Conservation (phyloP, 2,888 invertebrate species). For the Mesodorylaimus sp. region DNA sequence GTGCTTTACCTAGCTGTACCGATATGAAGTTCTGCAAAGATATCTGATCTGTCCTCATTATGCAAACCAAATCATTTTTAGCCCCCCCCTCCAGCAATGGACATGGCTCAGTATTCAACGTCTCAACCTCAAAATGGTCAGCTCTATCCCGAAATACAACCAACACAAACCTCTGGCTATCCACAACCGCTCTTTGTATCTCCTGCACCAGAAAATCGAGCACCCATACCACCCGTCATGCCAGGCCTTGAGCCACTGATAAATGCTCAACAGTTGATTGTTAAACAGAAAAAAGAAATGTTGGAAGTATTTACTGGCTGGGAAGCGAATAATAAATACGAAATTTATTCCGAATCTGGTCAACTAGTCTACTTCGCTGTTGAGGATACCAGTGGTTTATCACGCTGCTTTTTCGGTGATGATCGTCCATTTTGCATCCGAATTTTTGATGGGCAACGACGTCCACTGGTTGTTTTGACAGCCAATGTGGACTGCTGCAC, state of each 20-base stretch:
- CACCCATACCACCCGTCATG: too few species aligned
- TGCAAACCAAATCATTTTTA: too few species aligned
- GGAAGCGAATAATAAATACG: slow-evolving; percentile 18
- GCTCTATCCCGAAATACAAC: too few species aligned
- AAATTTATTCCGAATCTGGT: slow-evolving; percentile 15
- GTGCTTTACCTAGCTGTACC: too few species aligned
- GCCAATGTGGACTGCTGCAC: slow-evolving; percentile 1
- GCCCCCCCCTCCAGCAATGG: too few species aligned
- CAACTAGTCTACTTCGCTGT: slow-evolving; percentile 16
- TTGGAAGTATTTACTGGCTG: slow-evolving; percentile 15
- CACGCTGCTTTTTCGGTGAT: slow-evolving; percentile 1
- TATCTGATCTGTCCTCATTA: too few species aligned
- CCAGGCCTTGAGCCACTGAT: background rate
- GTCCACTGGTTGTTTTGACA: background rate
- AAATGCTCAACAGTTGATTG: background rate
- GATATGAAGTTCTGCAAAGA: too few species aligned
- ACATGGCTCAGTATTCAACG: too few species aligned
- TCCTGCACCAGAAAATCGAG: too few species aligned
- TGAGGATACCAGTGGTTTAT: background rate
- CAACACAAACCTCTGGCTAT: too few species aligned
- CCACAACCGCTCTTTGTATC: too few species aligned
- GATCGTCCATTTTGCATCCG: slow-evolving; percentile 2
- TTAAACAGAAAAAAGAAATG: slow-evolving; percentile 10
- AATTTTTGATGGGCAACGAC: background rate
- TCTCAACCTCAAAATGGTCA: too few species aligned